Evolutionary conservation across 1,140 invertebrate genomes (phyloP).

Genomic region (Nixonia krombeini): DNA sequence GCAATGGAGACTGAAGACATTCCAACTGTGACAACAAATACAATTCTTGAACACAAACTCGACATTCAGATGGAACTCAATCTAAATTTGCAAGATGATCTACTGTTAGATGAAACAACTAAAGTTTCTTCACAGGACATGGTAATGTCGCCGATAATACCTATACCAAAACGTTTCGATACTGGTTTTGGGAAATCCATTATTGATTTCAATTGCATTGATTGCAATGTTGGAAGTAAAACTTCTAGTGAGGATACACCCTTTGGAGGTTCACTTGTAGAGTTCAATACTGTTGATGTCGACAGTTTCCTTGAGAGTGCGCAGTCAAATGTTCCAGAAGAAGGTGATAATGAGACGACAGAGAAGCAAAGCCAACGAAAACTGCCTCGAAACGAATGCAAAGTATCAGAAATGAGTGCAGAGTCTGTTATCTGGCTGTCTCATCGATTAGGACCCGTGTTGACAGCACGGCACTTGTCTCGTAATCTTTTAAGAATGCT

Average conservation of each 20-base stretch:
- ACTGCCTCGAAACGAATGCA: conserved; percentile 68
- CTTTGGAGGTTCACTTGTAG: conserved; percentile 29
- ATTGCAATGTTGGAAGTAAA: conserved; percentile 75
- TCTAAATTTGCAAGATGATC: conserved; percentile 59
- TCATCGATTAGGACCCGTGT: conserved; percentile 93
- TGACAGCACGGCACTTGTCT: conserved; percentile 91
- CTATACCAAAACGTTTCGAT: conserved; percentile 72
- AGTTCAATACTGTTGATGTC: conserved; percentile 13
- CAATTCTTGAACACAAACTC: conserved; percentile 33
- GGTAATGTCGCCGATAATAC: conserved; percentile 74
- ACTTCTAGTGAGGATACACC: conserved; percentile 65
- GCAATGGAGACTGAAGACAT: conserved; percentile 75
- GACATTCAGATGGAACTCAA: conserved; percentile 55
- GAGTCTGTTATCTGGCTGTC: conserved; percentile 94
- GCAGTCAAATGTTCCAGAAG: conserved; percentile 24
- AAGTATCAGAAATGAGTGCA: conserved; percentile 90
- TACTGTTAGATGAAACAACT: conserved; percentile 51
- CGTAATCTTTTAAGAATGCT: conserved; percentile 94
- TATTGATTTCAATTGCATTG: conserved; percentile 74
- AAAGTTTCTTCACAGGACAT: conserved; percentile 52
- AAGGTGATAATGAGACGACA: conserved; percentile 16
- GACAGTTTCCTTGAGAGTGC: conserved; percentile 11
- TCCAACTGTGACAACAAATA: conserved; percentile 40
- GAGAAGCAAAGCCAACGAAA: conserved; percentile 22
- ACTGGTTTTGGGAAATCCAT: conserved; percentile 59